Percentiles rank a stretch among this genome's conserved stretches.
phyloP scores from a whole-genome alignment of 2,113 vertebrate genomes.

The Mustela lutreola region DNA sequence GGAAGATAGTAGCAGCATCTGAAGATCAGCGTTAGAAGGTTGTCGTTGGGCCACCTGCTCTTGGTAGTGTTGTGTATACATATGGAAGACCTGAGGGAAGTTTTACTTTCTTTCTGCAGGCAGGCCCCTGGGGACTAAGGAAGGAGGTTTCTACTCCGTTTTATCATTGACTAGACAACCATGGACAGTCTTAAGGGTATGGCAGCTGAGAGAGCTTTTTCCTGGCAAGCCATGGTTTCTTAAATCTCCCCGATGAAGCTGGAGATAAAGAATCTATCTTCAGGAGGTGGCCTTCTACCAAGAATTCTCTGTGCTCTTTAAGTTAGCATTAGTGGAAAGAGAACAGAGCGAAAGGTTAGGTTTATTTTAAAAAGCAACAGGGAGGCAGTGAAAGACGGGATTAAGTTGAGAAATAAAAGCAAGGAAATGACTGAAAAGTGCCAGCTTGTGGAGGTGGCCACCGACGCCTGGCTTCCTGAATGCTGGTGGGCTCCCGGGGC shows the following conservation, averaged over 20 bases:
- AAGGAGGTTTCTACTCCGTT: not conserved
- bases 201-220: not conserved
- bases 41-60: not conserved
- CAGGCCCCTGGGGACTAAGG: not conserved
- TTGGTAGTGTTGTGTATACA: not conserved
- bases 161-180: not conserved
- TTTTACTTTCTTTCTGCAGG: not conserved
- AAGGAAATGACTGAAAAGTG: conserved; percentile 51
- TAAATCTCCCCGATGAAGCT: not conserved
- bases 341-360: conserved; percentile 51
- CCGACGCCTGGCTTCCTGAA: not conserved
- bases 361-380: conserved; percentile 74
- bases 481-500: not conserved
- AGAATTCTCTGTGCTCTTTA: conserved; percentile 62
- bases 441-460: conserved; percentile 57
- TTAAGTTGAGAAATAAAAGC: conserved; percentile 60
- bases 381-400: conserved; percentile 60
- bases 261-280: conserved; percentile 56
- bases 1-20: not conserved
- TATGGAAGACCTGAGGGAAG: not conserved
- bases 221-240: not conserved
- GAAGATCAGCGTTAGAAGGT: not conserved
- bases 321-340: conserved; percentile 44
- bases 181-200: not conserved
- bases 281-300: conserved; percentile 44